phyloP scores from a whole-genome alignment of 2,797 vertebrate species.

The Falco peregrinus region DNA sequence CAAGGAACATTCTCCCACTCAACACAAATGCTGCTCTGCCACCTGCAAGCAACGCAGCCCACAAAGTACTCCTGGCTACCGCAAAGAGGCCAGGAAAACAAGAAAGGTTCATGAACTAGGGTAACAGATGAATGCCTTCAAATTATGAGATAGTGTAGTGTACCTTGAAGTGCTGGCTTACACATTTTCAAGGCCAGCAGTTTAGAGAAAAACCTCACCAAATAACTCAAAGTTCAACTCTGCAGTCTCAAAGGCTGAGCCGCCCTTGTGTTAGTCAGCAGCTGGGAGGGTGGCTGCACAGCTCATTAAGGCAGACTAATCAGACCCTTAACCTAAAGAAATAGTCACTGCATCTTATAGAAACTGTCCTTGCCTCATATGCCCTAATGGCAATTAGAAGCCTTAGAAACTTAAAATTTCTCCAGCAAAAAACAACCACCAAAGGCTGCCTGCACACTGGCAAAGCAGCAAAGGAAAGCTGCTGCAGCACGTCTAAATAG shows the following conservation, averaged over 20 bases:
- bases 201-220: neutral
- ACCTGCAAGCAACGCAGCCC: neutral
- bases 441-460: neutral
- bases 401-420: neutral
- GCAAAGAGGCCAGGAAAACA: neutral
- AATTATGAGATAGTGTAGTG: neutral
- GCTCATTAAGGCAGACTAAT: neutral
- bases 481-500: neutral
- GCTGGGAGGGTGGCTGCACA: neutral
- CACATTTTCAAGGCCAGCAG: neutral
- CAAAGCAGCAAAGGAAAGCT: neutral
- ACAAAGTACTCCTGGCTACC: rapidly evolving
- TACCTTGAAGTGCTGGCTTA: neutral
- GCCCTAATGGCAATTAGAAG: neutral
- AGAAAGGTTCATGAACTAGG: neutral
- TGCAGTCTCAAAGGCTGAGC: neutral
- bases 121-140: neutral
- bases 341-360: neutral
- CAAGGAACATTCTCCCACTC: neutral
- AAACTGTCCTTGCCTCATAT: neutral
- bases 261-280: rapidly evolving
- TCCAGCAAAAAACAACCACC: neutral
- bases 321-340: neutral
- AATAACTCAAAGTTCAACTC: neutral
- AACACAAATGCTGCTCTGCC: neutral